phyloP scores from a whole-genome alignment of 2,888 invertebrate species.

The Mylabris sibirica region DNA sequence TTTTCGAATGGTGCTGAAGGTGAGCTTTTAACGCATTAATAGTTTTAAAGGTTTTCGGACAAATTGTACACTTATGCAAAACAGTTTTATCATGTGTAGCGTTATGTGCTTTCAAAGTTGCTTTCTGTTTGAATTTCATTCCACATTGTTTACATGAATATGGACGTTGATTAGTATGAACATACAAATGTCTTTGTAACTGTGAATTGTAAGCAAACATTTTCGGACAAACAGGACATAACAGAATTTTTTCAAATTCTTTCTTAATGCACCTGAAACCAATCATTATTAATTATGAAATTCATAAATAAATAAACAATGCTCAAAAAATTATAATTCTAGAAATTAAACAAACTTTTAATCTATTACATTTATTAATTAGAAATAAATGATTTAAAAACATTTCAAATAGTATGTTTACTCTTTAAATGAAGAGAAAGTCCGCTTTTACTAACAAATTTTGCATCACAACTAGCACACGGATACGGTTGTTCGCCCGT shows the following conservation, averaged over 20 bases:
- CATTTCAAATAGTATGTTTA: neutral
- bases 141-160: conserved; percentile 41
- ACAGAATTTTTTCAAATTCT: neutral
- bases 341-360: neutral
- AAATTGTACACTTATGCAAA: conserved; percentile 51
- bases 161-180: conserved; percentile 65
- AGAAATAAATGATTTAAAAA: neutral
- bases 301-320: neutral
- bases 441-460: conserved; percentile 64
- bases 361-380: neutral
- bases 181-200: conserved; percentile 63
- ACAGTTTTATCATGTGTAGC: neutral
- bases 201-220: conserved; percentile 69
- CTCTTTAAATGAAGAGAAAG: conserved; percentile 59
- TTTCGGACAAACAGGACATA: conserved; percentile 62
- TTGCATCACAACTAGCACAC: conserved; percentile 61
- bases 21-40: conserved; percentile 61
- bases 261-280: neutral
- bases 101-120: conserved; percentile 35
- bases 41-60: conserved; percentile 59
- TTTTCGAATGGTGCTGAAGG: conserved; percentile 64
- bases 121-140: conserved; percentile 43
- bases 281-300: neutral
- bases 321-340: neutral
- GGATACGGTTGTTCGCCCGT: conserved; percentile 61